Conservation (phyloP, 2,113 vertebrate species). For the Sebastes fasciatus region DNA sequence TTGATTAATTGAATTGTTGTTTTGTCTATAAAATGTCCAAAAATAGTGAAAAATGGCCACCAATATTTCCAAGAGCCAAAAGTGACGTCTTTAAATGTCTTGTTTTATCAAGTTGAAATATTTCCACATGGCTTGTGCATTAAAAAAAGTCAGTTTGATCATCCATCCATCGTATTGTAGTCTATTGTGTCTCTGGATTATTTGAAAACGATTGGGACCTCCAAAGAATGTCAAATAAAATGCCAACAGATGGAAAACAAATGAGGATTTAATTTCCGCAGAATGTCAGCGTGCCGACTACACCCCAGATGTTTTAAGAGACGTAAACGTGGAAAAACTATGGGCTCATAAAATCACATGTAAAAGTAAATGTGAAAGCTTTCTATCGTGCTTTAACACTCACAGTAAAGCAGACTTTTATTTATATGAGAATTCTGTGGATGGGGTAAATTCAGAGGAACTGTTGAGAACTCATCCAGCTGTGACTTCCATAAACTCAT, state of each 20-base stretch:
- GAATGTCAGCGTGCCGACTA: neutral
- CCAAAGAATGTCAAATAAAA: neutral
- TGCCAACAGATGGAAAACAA: constrained; percentile 4
- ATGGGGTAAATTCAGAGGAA: neutral
- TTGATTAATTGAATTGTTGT: neutral
- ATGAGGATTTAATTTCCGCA: neutral
- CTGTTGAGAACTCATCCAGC: constrained; percentile 30
- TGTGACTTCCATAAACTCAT: constrained; percentile 30
- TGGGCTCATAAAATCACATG: constrained; percentile 13
- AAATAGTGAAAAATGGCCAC: neutral
- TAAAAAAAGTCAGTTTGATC: neutral
- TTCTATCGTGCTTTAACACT: constrained; percentile 9
- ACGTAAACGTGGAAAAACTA: constrained; percentile 21
- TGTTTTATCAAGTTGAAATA: neutral
- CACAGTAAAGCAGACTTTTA: constrained; percentile 1
- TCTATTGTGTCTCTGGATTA: too few species aligned
- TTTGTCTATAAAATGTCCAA: neutral
- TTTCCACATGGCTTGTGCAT: neutral
- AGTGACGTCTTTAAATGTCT: neutral
- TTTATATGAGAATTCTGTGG: neutral
- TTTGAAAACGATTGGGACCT: neutral
- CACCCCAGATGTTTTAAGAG: neutral
- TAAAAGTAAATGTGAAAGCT: neutral
- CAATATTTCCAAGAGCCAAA: neutral
- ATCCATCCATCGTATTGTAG: neutral